Evolutionary conservation across 2,797 vertebrate species (phyloP).

Genomic region (Labeo calbasu): DNA sequence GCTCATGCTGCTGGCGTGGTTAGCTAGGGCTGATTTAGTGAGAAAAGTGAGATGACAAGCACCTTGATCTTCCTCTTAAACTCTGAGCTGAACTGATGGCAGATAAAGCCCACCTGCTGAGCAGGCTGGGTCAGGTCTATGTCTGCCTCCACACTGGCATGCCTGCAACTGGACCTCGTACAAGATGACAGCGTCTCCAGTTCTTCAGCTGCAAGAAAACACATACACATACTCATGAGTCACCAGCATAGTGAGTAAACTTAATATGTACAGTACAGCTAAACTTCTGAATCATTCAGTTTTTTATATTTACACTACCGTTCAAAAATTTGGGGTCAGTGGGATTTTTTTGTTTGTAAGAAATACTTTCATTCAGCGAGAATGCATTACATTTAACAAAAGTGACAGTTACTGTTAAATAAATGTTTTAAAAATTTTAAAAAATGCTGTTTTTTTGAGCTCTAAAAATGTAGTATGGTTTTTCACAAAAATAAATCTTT

Average conservation of each 20-base stretch:
- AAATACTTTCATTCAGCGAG: background rate
- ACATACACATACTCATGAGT: constrained; percentile 6
- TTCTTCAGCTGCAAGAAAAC: constrained; percentile 44
- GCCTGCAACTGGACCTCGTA: constrained; percentile 64
- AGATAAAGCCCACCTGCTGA: constrained; percentile 71
- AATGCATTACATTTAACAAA: background rate
- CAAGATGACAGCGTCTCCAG: constrained; percentile 60
- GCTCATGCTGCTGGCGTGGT: background rate
- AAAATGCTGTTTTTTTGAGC: background rate
- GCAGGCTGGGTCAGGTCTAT: constrained; percentile 70
- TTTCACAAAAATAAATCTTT: background rate
- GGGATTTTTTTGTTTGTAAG: background rate
- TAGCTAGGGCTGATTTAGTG: background rate
- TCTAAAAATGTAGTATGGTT: background rate
- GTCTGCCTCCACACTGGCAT: constrained; percentile 54
- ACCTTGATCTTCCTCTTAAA: constrained; percentile 86
- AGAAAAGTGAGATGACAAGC: background rate
- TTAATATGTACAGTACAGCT: background rate
- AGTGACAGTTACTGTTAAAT: background rate
- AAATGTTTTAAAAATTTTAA: background rate
- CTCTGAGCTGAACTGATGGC: constrained; percentile 82
- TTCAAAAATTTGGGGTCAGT: background rate
- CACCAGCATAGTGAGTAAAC: background rate
- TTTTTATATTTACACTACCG: background rate
- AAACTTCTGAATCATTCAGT: background rate